A percentile compares a stretch with the other conserved stretches of the same genome.
These are phyloP conservation scores for Aricia agestis DNA, from an alignment of 1,140 invertebrate species.

Conservation along the genomic window DNA sequence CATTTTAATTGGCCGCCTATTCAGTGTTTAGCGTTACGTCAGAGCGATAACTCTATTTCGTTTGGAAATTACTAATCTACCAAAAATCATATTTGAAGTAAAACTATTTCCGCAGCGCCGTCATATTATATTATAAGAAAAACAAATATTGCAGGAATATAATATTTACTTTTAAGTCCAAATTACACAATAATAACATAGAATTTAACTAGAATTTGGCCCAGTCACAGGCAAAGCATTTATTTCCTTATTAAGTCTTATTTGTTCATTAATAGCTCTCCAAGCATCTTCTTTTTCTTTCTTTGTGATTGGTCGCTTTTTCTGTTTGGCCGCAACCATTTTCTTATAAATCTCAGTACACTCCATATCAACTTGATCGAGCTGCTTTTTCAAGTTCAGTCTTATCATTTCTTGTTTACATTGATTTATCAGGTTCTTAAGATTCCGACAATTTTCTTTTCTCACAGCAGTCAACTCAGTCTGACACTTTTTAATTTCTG, in stretches of 20 bases:
- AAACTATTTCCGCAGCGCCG: too few relatives aligned
- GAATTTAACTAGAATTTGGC: constrained; percentile 58
- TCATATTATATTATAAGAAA: too few relatives aligned
- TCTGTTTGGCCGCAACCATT: constrained; percentile 84
- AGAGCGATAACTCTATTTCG: too few relatives aligned
- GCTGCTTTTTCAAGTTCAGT: constrained; percentile 70
- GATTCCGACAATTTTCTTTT: constrained; percentile 70
- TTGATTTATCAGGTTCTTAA: constrained; percentile 66
- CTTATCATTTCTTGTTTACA: constrained; percentile 75
- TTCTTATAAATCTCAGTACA: constrained; percentile 87
- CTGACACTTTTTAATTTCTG: constrained; percentile 90
- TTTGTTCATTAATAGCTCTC: constrained; percentile 78
- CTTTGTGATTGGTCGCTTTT: constrained; percentile 85
- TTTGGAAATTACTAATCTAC: too few relatives aligned
- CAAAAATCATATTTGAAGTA: too few relatives aligned
- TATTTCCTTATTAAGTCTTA: constrained; percentile 77
- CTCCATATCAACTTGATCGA: constrained; percentile 71
- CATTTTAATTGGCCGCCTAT: too few relatives aligned
- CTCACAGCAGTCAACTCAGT: constrained; percentile 82
- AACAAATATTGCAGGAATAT: background rate
- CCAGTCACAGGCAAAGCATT: constrained; percentile 66
- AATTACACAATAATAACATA: background rate
- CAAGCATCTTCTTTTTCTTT: constrained; percentile 90
- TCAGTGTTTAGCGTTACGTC: too few relatives aligned
- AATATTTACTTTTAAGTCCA: background rate